Evolutionary conservation across 1,140 invertebrate species (phyloP).

Genomic region (Bombus superbus): DNA sequence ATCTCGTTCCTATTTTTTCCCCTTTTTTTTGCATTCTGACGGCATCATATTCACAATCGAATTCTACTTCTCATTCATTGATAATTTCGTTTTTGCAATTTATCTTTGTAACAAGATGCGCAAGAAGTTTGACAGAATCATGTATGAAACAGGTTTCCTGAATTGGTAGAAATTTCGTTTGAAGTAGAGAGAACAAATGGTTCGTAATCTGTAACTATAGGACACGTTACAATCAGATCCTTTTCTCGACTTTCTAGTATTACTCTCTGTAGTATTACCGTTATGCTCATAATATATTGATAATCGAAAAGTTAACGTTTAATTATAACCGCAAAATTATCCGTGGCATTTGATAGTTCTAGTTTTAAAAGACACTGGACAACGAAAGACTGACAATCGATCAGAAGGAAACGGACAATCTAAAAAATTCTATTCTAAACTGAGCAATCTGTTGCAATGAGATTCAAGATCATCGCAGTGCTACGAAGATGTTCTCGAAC

Average conservation of each 20-base stretch:
- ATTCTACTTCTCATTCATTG: conserved; percentile 24
- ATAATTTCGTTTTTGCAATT: conserved; percentile 10
- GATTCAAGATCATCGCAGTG: background rate
- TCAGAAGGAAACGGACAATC: background rate
- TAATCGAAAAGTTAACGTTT: background rate
- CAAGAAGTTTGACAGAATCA: background rate
- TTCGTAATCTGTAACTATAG: background rate
- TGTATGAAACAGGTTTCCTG: background rate
- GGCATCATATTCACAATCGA: background rate
- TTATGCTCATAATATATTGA: background rate
- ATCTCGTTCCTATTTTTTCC: background rate
- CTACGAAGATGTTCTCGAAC: no score
- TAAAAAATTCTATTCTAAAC: background rate
- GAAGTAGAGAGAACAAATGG: background rate
- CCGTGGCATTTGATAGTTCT: no score
- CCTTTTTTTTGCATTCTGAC: background rate
- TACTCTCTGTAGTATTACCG: no score
- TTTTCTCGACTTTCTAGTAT: background rate
- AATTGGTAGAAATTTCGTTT: background rate
- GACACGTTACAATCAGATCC: background rate
- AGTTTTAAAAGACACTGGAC: no score
- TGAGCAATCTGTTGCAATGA: background rate
- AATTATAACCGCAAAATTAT: no score
- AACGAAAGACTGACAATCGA: background rate
- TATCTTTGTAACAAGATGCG: background rate